Evolutionary conservation across 1,140 invertebrate genomes (phyloP).

Genomic region (Zaprionus africanus): DNA sequence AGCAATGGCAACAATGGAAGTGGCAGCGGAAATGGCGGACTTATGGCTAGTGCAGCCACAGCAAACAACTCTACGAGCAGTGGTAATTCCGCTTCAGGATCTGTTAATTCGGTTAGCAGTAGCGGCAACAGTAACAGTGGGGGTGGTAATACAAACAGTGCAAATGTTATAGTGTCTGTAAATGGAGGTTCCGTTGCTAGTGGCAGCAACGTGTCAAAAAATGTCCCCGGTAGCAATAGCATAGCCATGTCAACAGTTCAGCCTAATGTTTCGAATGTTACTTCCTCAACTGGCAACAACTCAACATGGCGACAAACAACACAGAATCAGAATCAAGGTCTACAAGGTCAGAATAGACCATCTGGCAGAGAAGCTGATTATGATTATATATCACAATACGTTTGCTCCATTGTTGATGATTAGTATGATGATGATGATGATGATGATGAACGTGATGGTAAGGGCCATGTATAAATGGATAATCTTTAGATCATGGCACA

Average conservation of each 20-base stretch:
- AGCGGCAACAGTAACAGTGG: conserved; percentile 30
- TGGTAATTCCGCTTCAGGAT: conserved; percentile 34
- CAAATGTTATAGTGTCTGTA: conserved; percentile 28
- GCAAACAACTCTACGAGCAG: conserved; percentile 23
- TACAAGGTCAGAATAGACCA: conserved; percentile 71
- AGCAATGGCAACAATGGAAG: conserved; percentile 34
- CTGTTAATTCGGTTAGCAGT: conserved; percentile 19
- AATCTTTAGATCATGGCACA: conserved; percentile 18
- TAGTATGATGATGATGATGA: conserved; percentile 55
- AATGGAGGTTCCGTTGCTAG: conserved; percentile 37
- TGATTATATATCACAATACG: conserved; percentile 83
- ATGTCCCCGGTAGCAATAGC: conserved; percentile 26
- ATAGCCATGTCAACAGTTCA: conserved; percentile 41
- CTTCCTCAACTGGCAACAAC: conserved; percentile 47
- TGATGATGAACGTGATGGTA: conserved; percentile 69
- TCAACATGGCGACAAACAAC: conserved; percentile 73
- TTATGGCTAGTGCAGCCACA: conserved; percentile 24
- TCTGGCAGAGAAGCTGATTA: conserved; percentile 78
- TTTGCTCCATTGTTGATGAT: conserved; percentile 84
- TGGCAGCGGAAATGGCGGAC: conserved; percentile 42
- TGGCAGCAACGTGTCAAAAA: conserved; percentile 39
- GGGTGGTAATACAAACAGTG: conserved; percentile 22
- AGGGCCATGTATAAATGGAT: conserved; percentile 43
- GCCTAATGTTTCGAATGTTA: conserved; percentile 38
- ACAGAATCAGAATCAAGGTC: conserved; percentile 71